Evolutionary conservation across 2,888 invertebrate genomes (phyloP), one percentile per base, ranked within the genome.

Genomic region (Cheiracanthium punctorium): DNA sequence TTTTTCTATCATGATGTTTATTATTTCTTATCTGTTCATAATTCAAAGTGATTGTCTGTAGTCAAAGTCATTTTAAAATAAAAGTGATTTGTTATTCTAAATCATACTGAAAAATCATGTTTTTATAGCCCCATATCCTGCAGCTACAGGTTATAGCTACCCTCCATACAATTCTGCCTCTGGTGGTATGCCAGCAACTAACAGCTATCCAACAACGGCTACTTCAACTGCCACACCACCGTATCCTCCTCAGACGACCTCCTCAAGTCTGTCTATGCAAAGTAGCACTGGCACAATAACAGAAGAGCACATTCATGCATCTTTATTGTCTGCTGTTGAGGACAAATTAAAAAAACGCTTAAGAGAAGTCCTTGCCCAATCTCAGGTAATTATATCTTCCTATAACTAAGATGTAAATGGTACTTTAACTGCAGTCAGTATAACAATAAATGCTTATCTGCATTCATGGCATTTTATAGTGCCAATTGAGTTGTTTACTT

Each of bases 271-370:
- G 1, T 65, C 73, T 12, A 73, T 75, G 48, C 80, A 81, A 33
- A 87, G 73, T 41, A 77, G 82, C 24, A 91, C 93, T 24, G 96
- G 96, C 28, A 97, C 97, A n/a, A 97, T 98, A 82, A 96, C 97
- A 71, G 97, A 98, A 90, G 97, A 98, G 91, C 98, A 98, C 91
- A 96, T 99, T 88, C 95, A 96, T 91, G 97, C 96, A 32, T 99
- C 98, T 0, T 93, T 99, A 29, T 92, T 98, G 24, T 97, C 98
- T 81, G 99, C 98, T 30, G 96, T 99, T 0, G 97, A 98, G 92
- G 98, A 99, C 91, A 98, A 98, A 92, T 92, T 99, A 89, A 94
- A 95, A 90, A 93, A 97, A 88, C 94, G 96, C 88, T 94, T 99
- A 89, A 95, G 95, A 90, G 98, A 99, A 91, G 96, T 96, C 90